A percentile compares a stretch with the other conserved stretches of the same genome.
phyloP scores from a whole-genome alignment of 2,797 vertebrate species.

The Petrocephalus schoutedeni region DNA sequence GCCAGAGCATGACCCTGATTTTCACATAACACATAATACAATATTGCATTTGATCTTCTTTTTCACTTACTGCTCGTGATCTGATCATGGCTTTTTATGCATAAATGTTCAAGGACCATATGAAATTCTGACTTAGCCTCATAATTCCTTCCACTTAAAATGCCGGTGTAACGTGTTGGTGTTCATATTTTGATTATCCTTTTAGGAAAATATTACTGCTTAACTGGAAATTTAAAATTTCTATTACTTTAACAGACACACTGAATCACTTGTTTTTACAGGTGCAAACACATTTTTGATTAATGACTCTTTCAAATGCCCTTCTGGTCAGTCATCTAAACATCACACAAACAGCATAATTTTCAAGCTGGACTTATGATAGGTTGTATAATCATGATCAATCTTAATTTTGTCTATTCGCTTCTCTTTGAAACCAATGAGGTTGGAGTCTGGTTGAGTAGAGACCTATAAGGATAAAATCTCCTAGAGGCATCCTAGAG shows the following conservation, averaged over 20 bases:
- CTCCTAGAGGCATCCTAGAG: not conserved
- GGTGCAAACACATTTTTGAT: conserved; percentile 1
- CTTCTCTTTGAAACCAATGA: conserved; percentile 25
- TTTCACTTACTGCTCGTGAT: not conserved
- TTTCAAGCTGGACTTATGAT: conserved; percentile 7
- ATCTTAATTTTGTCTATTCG: conserved; percentile 22
- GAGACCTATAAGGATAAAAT: not conserved
- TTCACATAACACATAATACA: not conserved
- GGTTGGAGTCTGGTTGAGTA: not conserved
- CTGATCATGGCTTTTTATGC: conserved; percentile 15
- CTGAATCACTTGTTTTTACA: conserved; percentile 30
- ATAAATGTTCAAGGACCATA: conserved; percentile 24
- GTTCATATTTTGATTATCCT: conserved; percentile 55
- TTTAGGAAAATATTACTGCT: conserved; percentile 48
- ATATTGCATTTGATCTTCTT: not conserved
- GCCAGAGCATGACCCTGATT: not conserved
- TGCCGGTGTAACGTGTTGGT: conserved; percentile 49
- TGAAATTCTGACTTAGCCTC: conserved; percentile 27
- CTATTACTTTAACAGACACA: conserved; percentile 24
- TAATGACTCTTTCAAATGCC: conserved; percentile 8
- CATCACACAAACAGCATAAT: conserved; percentile 16
- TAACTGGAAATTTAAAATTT: conserved; percentile 54
- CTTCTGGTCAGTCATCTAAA: conserved; percentile 27
- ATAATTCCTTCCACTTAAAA: conserved; percentile 36
- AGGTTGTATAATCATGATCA: conserved; percentile 12